These are phyloP conservation scores for Triplophysa rosa DNA, from an alignment of 2,113 vertebrate genomes.

Conservation along the genomic window DNA sequence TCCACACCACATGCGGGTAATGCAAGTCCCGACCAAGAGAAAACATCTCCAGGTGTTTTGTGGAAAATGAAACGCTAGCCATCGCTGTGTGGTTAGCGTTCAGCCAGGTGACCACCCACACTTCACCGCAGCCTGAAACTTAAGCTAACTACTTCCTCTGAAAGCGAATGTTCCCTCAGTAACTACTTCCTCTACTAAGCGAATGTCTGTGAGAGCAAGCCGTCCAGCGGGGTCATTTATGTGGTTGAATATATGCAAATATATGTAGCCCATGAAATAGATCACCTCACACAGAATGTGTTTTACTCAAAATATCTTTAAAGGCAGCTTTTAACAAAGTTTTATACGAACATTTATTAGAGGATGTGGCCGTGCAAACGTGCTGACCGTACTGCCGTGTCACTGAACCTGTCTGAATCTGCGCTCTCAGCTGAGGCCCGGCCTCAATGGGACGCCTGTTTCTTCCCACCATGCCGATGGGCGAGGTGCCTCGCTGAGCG, in stretches of 20 bases:
- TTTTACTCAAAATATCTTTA: not conserved
- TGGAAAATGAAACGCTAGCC: not conserved
- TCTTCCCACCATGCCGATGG: not conserved
- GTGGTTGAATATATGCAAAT: slow-evolving; percentile 49
- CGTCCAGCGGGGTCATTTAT: slow-evolving; percentile 24
- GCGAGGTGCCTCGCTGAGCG: slow-evolving; percentile 12
- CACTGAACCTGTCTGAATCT: not conserved
- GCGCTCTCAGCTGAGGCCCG: not conserved
- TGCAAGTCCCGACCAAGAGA: not conserved
- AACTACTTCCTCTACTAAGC: slow-evolving; percentile 19
- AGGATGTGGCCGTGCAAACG: not conserved
- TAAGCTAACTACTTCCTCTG: slow-evolving; percentile 29
- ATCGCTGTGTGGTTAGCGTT: not conserved
- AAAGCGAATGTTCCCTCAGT: not conserved
- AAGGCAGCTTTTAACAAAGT: not conserved
- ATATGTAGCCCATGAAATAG: slow-evolving; percentile 49
- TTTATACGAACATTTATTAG: not conserved
- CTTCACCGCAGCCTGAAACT: slow-evolving; percentile 23
- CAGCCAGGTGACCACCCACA: slow-evolving; percentile 17
- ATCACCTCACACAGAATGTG: slow-evolving; percentile 57
- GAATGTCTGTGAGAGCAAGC: slow-evolving; percentile 27
- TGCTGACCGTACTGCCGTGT: not conserved
- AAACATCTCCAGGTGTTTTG: slow-evolving; percentile 21
- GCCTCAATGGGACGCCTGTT: slow-evolving; percentile 47
- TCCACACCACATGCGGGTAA: not conserved